A percentile compares a stretch with the other conserved stretches of the same genome.
Evolutionary conservation across 2,888 invertebrate species (phyloP).

Genomic region (Nomada lathburiana): DNA sequence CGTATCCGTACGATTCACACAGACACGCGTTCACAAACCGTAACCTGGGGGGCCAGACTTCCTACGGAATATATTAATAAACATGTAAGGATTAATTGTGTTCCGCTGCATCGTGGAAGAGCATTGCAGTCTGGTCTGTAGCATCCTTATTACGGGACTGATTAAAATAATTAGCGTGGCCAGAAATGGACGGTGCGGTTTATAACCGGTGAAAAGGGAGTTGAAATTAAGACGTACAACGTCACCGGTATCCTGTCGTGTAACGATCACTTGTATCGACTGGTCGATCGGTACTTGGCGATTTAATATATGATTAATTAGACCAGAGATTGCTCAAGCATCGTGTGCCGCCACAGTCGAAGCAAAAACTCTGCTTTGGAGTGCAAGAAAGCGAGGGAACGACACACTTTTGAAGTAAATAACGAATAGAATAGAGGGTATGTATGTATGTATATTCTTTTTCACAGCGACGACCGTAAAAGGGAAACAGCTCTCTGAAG

Average conservation of each 20-base stretch:
- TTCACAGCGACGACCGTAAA: conserved; percentile 1
- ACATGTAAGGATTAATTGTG: conserved; percentile 61
- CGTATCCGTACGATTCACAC: conserved; percentile 52
- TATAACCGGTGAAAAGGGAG: background rate
- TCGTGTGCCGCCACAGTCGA: background rate
- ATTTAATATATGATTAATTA: conserved; percentile 43
- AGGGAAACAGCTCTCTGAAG: conserved; percentile 29
- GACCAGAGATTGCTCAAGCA: conserved; percentile 35
- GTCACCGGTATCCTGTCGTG: conserved; percentile 5
- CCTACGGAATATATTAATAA: conserved; percentile 58
- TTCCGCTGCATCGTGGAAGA: conserved; percentile 35
- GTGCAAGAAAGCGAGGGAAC: too few relatives aligned
- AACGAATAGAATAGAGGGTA: background rate
- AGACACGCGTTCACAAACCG: conserved; percentile 43
- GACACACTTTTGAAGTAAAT: background rate
- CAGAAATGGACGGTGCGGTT: conserved; percentile 33
- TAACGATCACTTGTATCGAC: conserved; percentile 42
- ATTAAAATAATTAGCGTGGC: conserved; percentile 71
- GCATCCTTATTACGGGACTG: conserved; percentile 72
- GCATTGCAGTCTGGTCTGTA: conserved; percentile 44
- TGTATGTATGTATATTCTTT: background rate
- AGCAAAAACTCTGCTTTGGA: background rate
- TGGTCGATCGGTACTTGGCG: conserved; percentile 5
- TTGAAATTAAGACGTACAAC: background rate
- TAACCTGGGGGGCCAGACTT: conserved; percentile 49